These are phyloP conservation scores for Genyomyrus donnyi DNA, from an alignment of 2,113 vertebrate species.

Conservation along the genomic window DNA sequence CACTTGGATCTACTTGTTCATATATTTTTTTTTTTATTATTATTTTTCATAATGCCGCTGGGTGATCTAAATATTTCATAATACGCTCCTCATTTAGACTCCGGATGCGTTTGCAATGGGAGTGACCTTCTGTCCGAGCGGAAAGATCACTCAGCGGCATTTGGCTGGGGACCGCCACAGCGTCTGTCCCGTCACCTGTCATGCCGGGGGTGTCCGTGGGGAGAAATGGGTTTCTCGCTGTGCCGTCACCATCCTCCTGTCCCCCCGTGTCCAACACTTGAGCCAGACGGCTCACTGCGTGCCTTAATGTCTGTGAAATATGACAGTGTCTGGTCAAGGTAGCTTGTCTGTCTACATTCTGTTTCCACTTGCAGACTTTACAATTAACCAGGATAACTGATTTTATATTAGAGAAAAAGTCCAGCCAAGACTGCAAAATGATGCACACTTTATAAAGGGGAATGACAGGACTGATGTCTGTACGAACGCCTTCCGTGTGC, in stretches of 20 bases:
- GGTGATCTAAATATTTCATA: slow-evolving; percentile 18
- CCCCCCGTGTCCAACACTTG: not conserved
- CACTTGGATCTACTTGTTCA: slow-evolving; percentile 53
- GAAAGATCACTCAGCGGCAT: slow-evolving; percentile 23
- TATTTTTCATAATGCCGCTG: slow-evolving; percentile 28
- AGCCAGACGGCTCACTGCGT: not conserved
- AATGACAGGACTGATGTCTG: not conserved
- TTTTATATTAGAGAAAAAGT: not conserved
- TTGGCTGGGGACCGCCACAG: not conserved
- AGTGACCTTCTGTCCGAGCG: not conserved
- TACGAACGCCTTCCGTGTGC: not conserved
- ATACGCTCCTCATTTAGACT: not conserved
- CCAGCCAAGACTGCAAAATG: not conserved
- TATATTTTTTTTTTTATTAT: slow-evolving; percentile 23
- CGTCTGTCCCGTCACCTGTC: slow-evolving; percentile 24
- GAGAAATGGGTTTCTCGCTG: not conserved
- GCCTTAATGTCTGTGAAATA: not conserved
- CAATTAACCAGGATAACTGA: not conserved
- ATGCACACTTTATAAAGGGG: not conserved
- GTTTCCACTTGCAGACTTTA: not conserved
- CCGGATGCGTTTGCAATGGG: not conserved
- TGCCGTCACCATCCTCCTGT: not conserved
- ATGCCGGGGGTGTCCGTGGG: not conserved
- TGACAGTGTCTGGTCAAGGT: not conserved
- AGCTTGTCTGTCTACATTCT: not conserved